Evolutionary conservation across 2,888 invertebrate species (phyloP), one percentile per base, ranked within the genome.

Genomic region (Andrena fulva): DNA sequence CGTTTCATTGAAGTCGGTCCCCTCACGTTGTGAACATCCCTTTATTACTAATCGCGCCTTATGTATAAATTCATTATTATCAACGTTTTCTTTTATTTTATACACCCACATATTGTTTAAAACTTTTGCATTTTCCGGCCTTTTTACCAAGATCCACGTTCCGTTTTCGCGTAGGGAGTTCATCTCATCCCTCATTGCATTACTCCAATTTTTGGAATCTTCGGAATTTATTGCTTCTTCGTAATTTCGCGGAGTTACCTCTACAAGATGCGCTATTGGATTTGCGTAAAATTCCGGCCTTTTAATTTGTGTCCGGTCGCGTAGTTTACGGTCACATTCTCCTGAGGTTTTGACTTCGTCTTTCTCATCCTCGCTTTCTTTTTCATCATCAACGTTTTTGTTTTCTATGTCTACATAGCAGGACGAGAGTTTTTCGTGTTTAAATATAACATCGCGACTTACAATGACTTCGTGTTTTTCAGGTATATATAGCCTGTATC

Each of bases 401-500:
- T 27, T n/a, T 31, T 54, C 20, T n/a, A 52, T 10, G 0, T 31
- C 20, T 20, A 52, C 52, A 5, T 52, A 16, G 24, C 20, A 16
- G 10, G 52, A n/a, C 4, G 52, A 29, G 10, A 52, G 2, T 31
- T 52, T 52, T 2, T 52, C 66, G 8, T 2, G 5, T n/a, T 67
- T 52, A 33, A 67, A 67, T 12, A 52, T 4, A 0, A 67, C 67
- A 52, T 67, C 67, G 10, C 33, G 33, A 20, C 52, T 31, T 2
- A 33, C n/a, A 20, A 52, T 16, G 0, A 67, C 33, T 6, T 52
- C 12, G 4, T n/a, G n/a, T n/a, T n/a, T n/a, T n/a, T n/a, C n/a
- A n/a, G n/a, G n/a, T n/a, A n/a, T n/a, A n/a, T n/a, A n/a, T 7
- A 69, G 2, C 2, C 69, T 24, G 59, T 69, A 69, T 3, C 35